Conservation (phyloP, 2,888 invertebrate genomes). For the Pelosia muscerda region DNA sequence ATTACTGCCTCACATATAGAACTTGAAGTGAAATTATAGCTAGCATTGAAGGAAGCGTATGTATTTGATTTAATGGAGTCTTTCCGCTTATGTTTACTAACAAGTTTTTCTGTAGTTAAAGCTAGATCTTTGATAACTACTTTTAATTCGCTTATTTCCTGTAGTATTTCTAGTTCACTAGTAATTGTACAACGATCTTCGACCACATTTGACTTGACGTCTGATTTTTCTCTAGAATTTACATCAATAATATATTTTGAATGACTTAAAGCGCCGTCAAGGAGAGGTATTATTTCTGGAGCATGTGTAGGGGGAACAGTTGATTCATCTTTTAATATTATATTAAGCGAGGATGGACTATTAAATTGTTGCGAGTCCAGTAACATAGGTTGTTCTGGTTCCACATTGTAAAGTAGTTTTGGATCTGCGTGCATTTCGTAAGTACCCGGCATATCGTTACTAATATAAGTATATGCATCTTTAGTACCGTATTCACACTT, state of each 20-base stretch:
- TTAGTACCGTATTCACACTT: conserved; percentile 36
- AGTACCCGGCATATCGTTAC: conserved; percentile 21
- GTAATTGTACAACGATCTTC: conserved; percentile 47
- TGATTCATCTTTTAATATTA: conserved; percentile 26
- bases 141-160: conserved; percentile 69
- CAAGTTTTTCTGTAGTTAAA: conserved; percentile 62
- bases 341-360: conserved; percentile 8
- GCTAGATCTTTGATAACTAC: conserved; percentile 65
- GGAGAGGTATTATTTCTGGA: conserved; percentile 66
- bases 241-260: conserved; percentile 61
- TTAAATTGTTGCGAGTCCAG: conserved; percentile 9
- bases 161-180: conserved; percentile 57
- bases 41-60: conserved; percentile 28
- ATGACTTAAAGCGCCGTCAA: conserved; percentile 69
- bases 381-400: conserved; percentile 20
- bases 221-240: conserved; percentile 43
- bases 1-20: conserved; percentile 34
- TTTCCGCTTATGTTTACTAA: conserved; percentile 56
- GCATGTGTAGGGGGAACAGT: conserved; percentile 24
- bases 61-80: conserved; percentile 36
- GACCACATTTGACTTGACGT: conserved; percentile 24
- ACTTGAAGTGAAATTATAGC: conserved; percentile 31
- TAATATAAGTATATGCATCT: conserved; percentile 37
- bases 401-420: conserved; percentile 27
- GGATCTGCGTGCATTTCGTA: conserved; percentile 31